Base-by-base conservation (phyloP, 1,140 invertebrate genomes). In the Drosophila quadrilineata region DNA sequence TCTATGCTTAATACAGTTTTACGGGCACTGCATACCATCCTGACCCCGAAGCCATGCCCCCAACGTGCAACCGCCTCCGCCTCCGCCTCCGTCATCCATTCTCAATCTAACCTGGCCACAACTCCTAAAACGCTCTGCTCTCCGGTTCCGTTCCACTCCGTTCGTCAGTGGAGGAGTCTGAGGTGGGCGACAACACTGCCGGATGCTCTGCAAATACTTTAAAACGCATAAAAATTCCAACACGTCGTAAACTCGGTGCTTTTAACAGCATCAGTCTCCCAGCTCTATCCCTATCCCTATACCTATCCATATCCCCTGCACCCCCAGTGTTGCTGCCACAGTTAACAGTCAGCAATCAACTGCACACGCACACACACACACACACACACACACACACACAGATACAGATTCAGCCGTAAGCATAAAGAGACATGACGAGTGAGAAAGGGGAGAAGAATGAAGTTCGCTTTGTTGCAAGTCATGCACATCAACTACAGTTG, bases 151-250 rank as follows among this genome's bases (percentile, higher is more conserved):
- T n/a, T n/a, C n/a, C n/a, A n/a, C n/a, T n/a, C n/a, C n/a, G n/a
- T n/a, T n/a, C n/a, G n/a, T n/a, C n/a, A n/a, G n/a, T n/a, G n/a
- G n/a, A 36, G 46, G 16, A 46, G 49, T 54, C 50, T 41, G 50
- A 29, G 50, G n/a, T n/a, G n/a, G n/a, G 54, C 50, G 62, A 57
- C 52, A 58, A 45, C 60, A 45, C 31, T 22, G 66, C 43, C 38
- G 60, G 62, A 46, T 70, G 67, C 62, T 59, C 64, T 45, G 75
- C 71, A 85, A 85, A 85, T 85, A 85, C 79, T 85, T 85, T 85
- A 85, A 85, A 85, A 79, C 79, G 74, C 71, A 85, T 85, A 85
- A 85, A 85, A 85, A 85, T 85, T 86, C 79, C 74, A 66, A 79
- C 77, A 85, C 79, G 79, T 85, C 80, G 79, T 85, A 85, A 85